Evolutionary conservation across 2,888 invertebrate species (phyloP), one percentile per base, ranked within the genome.

Genomic region (Homarus gammarus): DNA sequence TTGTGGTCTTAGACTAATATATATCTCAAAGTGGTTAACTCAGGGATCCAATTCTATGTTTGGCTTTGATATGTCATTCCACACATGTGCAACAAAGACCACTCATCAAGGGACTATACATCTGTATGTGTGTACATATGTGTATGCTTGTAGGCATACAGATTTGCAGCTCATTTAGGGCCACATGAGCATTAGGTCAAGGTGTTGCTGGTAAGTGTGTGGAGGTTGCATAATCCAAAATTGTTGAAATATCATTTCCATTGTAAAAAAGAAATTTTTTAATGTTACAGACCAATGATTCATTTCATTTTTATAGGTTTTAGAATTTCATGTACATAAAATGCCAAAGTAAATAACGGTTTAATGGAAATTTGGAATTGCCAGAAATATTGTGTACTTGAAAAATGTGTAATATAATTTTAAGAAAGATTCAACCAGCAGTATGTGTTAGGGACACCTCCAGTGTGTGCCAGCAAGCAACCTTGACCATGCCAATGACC

Each of bases 11-110:
- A 79, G 61, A 61, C 33, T 61, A 51, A n/a, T 56, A 79, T 56
- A 38, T 44, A 51, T 79, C 56, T 61, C 51, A 44, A 56, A 56
- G 31, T 49, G 31, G 56, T 36, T 61, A 44, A 79, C 79, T 79
- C 79, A 79, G 79, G 79, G 79, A 79, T 75, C 73, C 75, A 75
- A 15, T 40, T 75, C 27, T 75, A 36, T 44, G 2, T 75, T 75
- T 64, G 64, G 27, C 0, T 64, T 64, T 31, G 15, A 27, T 64
- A 5, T 22, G 22, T 56, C 64, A 64, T 64, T 64, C 64, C 64
- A 64, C 27, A 64, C 64, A 64, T 27, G 27, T 27, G 64, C 22
- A 1, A 56, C 5, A 22, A 5, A 64, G 6, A n/a, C 6, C 22
- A 56, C 56, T 56, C 5, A 56, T 22, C 15, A 0, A 22, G 22